Evolutionary conservation across 2,113 vertebrate species (phyloP), one percentile per base, ranked within the genome.

Genomic region (Ammospiza caudacuta): DNA sequence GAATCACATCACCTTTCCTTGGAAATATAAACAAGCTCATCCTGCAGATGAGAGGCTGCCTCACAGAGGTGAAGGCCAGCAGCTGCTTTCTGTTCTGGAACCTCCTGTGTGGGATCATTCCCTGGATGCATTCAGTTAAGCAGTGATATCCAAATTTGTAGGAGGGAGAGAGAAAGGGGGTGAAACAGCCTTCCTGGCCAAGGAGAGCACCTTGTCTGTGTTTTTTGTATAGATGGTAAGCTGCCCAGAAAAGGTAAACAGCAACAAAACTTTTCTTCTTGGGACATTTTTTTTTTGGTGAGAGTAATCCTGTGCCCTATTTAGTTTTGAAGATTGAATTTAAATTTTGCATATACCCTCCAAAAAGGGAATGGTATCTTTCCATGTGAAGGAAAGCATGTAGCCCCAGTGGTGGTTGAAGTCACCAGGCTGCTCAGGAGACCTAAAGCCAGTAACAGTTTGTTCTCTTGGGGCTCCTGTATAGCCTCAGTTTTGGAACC

Each of bases 51-150:
- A 85, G 35, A 85, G 51, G 51, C n/a, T 75, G 61, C 43, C n/a
- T 57, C 29, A 49, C 29, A 66, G 23, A 55, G 9, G 7, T 28
- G 15, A 75, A 29, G 41, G 12, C 23, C n/a, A 49, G 61, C 59
- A n/a, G n/a, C 15, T 0, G 0, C 29, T 24, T 75, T n/a, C 17
- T 76, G 31, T 35, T n/a, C 54, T 59, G 35, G 20, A 67, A 49
- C 20, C 16, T 58, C 52, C 16, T 31, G 29, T 21, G 61, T 35
- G 44, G 52, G 16, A 76, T 29, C 35, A 51, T 43, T 76, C 24
- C 43, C 31, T 25, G 29, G 35, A 35, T 58, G 9, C 21, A 31
- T 35, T 67, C 0, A 0, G 29, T 3, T 49, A 29, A 67, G 20
- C 52, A 58, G 20, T 9, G 20, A 9, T 49, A 25, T 67, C 35